These are phyloP conservation scores for Pyrrhosoma nymphula DNA, from an alignment of 2,888 invertebrate species.

Conservation along the genomic window DNA sequence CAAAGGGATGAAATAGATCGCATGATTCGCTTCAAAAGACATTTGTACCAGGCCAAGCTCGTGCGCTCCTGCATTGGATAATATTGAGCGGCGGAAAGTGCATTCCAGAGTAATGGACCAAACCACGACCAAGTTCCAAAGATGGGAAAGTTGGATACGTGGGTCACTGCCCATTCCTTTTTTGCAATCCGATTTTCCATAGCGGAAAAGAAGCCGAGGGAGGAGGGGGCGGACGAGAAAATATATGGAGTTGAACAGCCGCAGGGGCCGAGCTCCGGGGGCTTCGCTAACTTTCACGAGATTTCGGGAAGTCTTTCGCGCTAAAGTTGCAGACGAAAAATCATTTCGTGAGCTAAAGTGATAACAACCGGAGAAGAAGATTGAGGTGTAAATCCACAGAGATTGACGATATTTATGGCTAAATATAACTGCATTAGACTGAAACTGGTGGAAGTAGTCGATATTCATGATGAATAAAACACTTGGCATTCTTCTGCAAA, in stretches of 20 bases:
- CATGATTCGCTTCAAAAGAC: background rate
- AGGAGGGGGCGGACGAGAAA: background rate
- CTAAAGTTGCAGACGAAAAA: background rate
- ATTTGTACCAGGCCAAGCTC: background rate
- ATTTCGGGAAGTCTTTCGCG: background rate
- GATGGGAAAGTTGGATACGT: conserved; percentile 5
- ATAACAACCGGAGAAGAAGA: background rate
- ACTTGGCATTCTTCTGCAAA: no score
- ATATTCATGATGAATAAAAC: no score
- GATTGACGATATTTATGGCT: background rate
- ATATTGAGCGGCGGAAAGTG: background rate
- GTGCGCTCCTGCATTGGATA: background rate
- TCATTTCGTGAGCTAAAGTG: background rate
- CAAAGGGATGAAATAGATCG: background rate
- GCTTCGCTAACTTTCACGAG: background rate
- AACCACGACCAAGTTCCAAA: background rate
- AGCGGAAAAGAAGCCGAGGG: background rate
- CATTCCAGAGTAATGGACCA: background rate
- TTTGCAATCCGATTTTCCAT: conserved; percentile 5
- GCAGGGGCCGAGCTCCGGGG: background rate
- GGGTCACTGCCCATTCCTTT: conserved; percentile 18
- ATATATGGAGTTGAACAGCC: conserved; percentile 19
- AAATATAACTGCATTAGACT: no score
- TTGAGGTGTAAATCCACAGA: background rate
- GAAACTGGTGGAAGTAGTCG: no score